Evolutionary conservation across 2,797 vertebrate species (phyloP).

Genomic region (Nyctalus aviator): DNA sequence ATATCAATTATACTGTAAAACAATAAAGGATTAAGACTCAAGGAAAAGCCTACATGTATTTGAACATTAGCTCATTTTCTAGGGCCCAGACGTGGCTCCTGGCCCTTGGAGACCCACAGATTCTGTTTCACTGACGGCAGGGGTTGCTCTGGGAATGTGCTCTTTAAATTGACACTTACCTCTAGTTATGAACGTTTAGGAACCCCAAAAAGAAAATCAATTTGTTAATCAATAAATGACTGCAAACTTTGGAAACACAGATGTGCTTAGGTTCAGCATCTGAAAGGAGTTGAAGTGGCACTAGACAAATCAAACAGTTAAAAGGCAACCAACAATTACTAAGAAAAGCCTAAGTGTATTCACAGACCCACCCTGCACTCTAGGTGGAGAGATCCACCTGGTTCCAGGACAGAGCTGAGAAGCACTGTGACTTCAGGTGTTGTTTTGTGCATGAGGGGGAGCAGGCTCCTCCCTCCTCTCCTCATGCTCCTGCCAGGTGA

Average conservation of each 20-base stretch:
- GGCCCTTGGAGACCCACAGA: background rate
- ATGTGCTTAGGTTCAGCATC: background rate
- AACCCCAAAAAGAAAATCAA: background rate
- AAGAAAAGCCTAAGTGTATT: background rate
- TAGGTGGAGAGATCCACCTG: background rate
- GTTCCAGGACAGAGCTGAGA: background rate
- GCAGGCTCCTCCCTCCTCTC: accelerated
- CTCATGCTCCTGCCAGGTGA: background rate
- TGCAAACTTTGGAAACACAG: background rate
- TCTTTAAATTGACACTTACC: background rate
- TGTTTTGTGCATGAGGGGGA: background rate
- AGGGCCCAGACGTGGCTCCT: background rate
- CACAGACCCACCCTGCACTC: background rate
- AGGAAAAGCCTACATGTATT: background rate
- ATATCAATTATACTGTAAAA: too few relatives aligned
- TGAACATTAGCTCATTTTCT: accelerated
- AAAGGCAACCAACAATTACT: background rate
- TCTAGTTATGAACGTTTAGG: background rate
- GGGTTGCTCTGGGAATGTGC: slow-evolving; percentile 25
- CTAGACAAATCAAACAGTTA: background rate
- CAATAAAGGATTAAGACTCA: accelerated
- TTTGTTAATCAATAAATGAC: background rate
- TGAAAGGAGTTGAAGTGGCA: background rate
- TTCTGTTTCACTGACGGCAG: background rate
- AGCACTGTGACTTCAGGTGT: too few relatives aligned